Conservation (phyloP, 2,888 invertebrate species). For the Cheilosia vernalis region DNA sequence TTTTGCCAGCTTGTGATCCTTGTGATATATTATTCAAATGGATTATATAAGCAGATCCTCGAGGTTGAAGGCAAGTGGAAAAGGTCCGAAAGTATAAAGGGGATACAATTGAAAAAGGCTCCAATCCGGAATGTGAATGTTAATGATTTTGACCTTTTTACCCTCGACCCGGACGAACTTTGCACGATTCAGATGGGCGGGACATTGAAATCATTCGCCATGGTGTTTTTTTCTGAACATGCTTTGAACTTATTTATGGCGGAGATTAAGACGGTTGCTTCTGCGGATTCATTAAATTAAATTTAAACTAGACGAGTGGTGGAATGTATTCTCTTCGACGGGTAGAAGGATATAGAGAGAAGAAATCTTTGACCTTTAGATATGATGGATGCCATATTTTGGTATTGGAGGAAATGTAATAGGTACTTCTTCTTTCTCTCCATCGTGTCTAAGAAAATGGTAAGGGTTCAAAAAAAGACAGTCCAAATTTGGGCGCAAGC, state of each 20-base stretch:
- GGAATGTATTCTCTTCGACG: too few relatives aligned
- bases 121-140: slow-evolving; percentile 47
- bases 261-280: background rate
- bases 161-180: slow-evolving; percentile 3
- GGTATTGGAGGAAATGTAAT: too few relatives aligned
- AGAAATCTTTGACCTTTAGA: too few relatives aligned
- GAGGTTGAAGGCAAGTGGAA: background rate
- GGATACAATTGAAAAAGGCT: slow-evolving; percentile 39
- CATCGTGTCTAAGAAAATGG: too few relatives aligned
- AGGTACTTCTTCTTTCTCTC: too few relatives aligned
- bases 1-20: slow-evolving; percentile 21
- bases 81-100: slow-evolving; percentile 22
- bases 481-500: too few relatives aligned
- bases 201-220: background rate
- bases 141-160: slow-evolving; percentile 62
- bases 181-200: background rate
- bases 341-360: too few relatives aligned
- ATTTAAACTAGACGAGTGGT: too few relatives aligned
- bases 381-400: too few relatives aligned
- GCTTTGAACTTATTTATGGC: background rate
- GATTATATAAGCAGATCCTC: slow-evolving; percentile 32
- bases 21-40: slow-evolving; percentile 64
- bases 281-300: background rate
- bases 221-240: background rate
- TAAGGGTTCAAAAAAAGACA: too few relatives aligned